These are phyloP conservation scores for Tychaedon coryphoeus DNA, from an alignment of 2,113 vertebrate genomes.

Conservation along the genomic window DNA sequence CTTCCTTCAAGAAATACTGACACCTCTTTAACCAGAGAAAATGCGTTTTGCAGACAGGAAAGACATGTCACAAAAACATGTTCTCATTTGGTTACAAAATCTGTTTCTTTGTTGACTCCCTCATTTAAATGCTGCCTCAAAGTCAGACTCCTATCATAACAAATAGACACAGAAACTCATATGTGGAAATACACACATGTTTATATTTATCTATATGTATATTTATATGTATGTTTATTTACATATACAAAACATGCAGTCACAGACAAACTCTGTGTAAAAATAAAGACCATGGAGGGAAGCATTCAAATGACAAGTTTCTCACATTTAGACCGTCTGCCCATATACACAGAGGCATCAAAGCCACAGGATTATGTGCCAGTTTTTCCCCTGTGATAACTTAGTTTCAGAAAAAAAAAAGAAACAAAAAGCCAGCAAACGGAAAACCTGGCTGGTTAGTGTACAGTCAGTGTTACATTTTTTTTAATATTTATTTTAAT, in stretches of 20 bases:
- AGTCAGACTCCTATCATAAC: constrained; percentile 52
- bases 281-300: not conserved
- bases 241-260: not conserved
- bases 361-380: not conserved
- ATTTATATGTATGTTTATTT: constrained; percentile 22
- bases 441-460: not conserved
- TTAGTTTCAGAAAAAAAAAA: not conserved
- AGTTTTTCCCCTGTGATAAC: not conserved
- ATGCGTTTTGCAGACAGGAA: constrained; percentile 44
- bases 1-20: constrained; percentile 10
- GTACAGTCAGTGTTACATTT: not conserved
- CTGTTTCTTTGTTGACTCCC: constrained; percentile 52
- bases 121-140: constrained; percentile 53
- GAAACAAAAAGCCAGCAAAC: not conserved
- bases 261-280: not conserved
- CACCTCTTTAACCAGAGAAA: constrained; percentile 47
- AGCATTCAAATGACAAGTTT: not conserved
- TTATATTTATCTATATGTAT: constrained; percentile 51
- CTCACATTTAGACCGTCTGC: not conserved
- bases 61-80: constrained; percentile 54
- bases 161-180: constrained; percentile 41
- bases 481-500: constrained; percentile 3
- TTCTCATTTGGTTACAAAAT: constrained; percentile 61
- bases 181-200: constrained; percentile 24
- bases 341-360: not conserved